Evolutionary conservation across 2,888 invertebrate genomes (phyloP).

Genomic region (Parnassius smintheus): DNA sequence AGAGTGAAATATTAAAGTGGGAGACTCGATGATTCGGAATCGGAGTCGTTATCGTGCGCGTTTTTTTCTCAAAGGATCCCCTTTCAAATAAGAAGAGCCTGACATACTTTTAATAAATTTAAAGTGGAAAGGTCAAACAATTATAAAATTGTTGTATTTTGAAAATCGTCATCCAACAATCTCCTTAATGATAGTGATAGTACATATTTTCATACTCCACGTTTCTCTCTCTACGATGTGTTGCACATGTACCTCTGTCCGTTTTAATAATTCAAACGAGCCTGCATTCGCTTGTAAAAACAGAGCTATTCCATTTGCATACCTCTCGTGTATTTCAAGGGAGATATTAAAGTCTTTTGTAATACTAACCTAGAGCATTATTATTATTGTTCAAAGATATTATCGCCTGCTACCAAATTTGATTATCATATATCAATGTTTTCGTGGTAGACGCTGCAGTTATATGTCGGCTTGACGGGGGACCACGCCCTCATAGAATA

Average conservation of each 20-base stretch:
- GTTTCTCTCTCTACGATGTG: conserved; percentile 9
- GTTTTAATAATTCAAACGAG: conserved; percentile 22
- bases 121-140: neutral
- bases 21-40: conserved; percentile 60
- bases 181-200: too few relatives aligned
- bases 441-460: too few relatives aligned
- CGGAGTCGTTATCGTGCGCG: conserved; percentile 48
- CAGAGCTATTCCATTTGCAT: conserved; percentile 44
- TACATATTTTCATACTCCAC: neutral
- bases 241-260: conserved; percentile 13
- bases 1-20: conserved; percentile 66
- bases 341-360: neutral
- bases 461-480: too few relatives aligned
- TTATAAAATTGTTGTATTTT: neutral
- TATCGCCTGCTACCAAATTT: too few relatives aligned
- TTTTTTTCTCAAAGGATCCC: conserved; percentile 32
- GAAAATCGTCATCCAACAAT: neutral
- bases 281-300: conserved; percentile 37
- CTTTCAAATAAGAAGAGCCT: conserved; percentile 2
- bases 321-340: conserved; percentile 7
- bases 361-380: neutral
- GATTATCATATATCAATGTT: too few relatives aligned
- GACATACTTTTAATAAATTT: conserved; percentile 13
- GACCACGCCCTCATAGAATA: too few relatives aligned
- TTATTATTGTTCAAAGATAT: too few relatives aligned